Evolutionary conservation across 2,888 invertebrate species (phyloP).

Genomic region (Hymenopus coronatus): DNA sequence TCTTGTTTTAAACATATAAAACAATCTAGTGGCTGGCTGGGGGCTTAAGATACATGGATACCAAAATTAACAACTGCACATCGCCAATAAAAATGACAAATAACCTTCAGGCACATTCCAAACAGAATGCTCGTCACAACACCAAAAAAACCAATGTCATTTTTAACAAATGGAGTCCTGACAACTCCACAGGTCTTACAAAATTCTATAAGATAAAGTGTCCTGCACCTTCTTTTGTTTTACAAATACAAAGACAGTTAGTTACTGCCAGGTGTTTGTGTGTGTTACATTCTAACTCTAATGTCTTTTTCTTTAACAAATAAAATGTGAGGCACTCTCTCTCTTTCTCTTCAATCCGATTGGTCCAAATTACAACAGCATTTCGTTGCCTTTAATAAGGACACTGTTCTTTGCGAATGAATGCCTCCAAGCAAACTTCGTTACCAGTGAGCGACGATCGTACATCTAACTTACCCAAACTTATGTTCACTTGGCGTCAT

Average conservation of each 20-base stretch:
- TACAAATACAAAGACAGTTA: slow-evolving; percentile 20
- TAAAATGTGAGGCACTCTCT: slow-evolving; percentile 24
- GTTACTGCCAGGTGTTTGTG: neutral
- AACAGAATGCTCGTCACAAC: neutral
- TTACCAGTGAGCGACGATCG: neutral
- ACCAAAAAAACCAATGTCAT: neutral
- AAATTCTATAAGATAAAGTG: slow-evolving; percentile 28
- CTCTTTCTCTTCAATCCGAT: slow-evolving; percentile 15
- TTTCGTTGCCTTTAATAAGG: slow-evolving; percentile 30
- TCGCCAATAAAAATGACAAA: neutral
- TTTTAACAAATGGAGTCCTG: slow-evolving; percentile 14
- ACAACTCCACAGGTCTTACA: slow-evolving; percentile 12
- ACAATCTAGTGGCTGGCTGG: neutral
- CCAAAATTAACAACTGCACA: slow-evolving; percentile 15
- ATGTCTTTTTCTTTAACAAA: slow-evolving; percentile 25
- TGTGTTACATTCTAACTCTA: slow-evolving; percentile 6
- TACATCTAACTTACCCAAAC: neutral
- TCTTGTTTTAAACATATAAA: slow-evolving; percentile 22
- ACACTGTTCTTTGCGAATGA: slow-evolving; percentile 7
- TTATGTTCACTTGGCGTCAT: slow-evolving; percentile 52
- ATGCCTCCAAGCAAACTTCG: neutral
- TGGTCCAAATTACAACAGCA: slow-evolving; percentile 22
- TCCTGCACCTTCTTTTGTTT: slow-evolving; percentile 28
- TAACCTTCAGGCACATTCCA: slow-evolving; percentile 11
- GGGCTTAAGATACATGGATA: neutral